Conservation (phyloP, 2,113 vertebrate species). For the Platycercus adscitus region DNA sequence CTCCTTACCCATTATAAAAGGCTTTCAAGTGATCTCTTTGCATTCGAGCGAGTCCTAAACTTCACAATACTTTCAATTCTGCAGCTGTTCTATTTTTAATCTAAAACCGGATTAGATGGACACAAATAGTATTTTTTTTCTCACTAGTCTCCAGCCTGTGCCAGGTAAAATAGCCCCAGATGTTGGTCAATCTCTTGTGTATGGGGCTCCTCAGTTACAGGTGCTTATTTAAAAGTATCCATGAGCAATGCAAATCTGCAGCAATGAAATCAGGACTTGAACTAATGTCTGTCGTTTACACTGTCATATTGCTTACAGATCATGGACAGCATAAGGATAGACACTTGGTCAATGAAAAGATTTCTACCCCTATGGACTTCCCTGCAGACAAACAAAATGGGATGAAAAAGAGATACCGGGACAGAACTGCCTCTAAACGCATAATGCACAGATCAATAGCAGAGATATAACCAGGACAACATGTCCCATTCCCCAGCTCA, state of each 20-base stretch:
- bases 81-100: background rate
- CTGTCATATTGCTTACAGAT: background rate
- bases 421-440: background rate
- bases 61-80: background rate
- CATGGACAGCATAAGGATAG: rapidly evolving
- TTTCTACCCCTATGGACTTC: background rate
- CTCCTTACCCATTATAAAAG: background rate
- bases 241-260: background rate
- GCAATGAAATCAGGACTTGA: background rate
- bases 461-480: too few species aligned
- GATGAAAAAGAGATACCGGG: background rate
- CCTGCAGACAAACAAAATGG: background rate
- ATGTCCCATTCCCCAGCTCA: rapidly evolving
- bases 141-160: background rate
- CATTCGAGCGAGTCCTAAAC: background rate
- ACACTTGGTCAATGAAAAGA: background rate
- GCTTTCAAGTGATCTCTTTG: background rate
- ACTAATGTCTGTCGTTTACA: background rate
- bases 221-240: background rate
- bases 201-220: background rate
- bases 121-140: background rate
- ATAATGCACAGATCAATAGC: too few species aligned
- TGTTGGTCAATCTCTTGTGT: background rate
- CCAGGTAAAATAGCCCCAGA: background rate
- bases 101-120: background rate